Evolutionary conservation across 2,888 invertebrate genomes (phyloP), one percentile per base, ranked within the genome.

Genomic region (Agrilus cyanescens): DNA sequence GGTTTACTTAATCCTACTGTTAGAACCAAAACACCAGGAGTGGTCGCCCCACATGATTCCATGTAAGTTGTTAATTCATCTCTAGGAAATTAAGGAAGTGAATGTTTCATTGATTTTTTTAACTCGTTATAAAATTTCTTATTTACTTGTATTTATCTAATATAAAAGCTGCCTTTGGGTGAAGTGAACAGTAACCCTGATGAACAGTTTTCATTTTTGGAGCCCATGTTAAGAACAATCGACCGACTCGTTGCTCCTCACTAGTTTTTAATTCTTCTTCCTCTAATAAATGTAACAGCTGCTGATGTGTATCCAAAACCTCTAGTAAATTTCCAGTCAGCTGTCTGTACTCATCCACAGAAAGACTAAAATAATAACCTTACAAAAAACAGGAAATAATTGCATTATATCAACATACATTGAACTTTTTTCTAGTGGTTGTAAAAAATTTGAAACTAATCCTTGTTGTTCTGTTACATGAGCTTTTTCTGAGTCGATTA

Each of bases 1-100:
- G 97, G 95, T 67, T 91, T 89, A 45, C 95, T 95, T 33, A 98
- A 72, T 10, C 91, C 89, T 12, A 91, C 87, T 1, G 96, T 94
- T 47, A 97, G 69, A 7, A 89, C 87, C 57, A 96, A 72, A 45
- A 94, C 77, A 12, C 94, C 93, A 3, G 90, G 88, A 45, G 80
- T 78, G 14, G 85, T 81, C 1, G 88, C 88, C 42, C 89, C 90
- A 52, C 83, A 82, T 34, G 80, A 79, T 63, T 94, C 91, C 85
- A 94, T 90, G 72, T 82, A 87, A 50, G 80, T 79, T 51, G 84
- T 84, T 45, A 91, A 69, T 53, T 84, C 82, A 63, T 89, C 87
- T 63, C 90, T 88, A 57, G 38, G 57, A 58, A 44, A 46, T 36
- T 37, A 40, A 32, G 44, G 43, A 35, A 41, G 40, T 35, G 33